Evolutionary conservation across 2,113 vertebrate species (phyloP).

Genomic region (Sialia sialis): DNA sequence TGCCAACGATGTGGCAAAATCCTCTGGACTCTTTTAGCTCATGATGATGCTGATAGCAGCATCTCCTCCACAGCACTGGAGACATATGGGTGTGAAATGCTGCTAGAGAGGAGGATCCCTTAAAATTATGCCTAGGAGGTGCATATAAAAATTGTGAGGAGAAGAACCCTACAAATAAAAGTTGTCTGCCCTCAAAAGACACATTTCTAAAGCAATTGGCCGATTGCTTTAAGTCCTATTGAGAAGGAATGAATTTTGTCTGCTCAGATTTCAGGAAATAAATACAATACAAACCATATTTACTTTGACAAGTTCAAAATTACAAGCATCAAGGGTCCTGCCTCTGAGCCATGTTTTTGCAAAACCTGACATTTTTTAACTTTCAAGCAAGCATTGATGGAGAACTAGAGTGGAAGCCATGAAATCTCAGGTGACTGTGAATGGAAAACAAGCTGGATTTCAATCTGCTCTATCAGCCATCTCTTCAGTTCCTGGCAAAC

Average conservation of each 20-base stretch:
- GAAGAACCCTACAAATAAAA: neutral
- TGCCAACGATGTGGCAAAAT: neutral
- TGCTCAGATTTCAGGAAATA: conserved; percentile 23
- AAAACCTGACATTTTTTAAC: conserved; percentile 22
- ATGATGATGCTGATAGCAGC: neutral
- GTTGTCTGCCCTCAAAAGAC: neutral
- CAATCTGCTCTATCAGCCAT: neutral
- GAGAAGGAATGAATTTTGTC: neutral
- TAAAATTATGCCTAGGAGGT: neutral
- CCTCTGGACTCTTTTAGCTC: neutral
- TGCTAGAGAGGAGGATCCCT: neutral
- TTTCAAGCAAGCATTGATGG: neutral
- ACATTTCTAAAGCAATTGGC: neutral
- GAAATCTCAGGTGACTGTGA: conserved; percentile 16
- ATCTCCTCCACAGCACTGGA: neutral
- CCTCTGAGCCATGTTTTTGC: neutral
- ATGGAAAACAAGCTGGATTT: neutral
- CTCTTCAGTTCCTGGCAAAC: neutral
- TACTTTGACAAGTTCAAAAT: conserved; percentile 47
- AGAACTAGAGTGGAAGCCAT: neutral
- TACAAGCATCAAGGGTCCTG: neutral
- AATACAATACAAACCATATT: conserved; percentile 12
- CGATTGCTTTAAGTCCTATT: neutral
- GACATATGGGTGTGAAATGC: neutral
- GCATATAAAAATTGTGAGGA: neutral